Base-by-base conservation (phyloP, 1,140 invertebrate species). In the Lordiphosa clarofinis region DNA sequence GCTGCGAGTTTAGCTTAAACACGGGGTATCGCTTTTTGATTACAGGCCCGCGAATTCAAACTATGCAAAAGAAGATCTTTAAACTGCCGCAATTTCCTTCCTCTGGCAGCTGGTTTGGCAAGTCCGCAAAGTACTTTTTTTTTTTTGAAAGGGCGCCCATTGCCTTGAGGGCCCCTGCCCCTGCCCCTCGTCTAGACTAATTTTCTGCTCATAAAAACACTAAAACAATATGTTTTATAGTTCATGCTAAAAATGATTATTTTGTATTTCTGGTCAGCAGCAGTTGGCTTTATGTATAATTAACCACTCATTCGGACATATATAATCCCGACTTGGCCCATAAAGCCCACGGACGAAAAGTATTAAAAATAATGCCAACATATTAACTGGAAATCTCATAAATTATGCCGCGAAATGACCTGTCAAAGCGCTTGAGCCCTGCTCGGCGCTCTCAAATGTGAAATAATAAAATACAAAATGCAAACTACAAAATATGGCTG, bases 311-410 rank as follows among this genome's bases (percentile, higher is more conserved):
- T 76, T 62, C 50, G 44, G 42, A 47, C 28, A 31, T 31, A 31
- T 28, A 55, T 81, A 79, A 81, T 70, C 74, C 75, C 11, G 56
- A 44, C 69, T 79, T 55, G 24, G 53, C 33, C 7, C 28, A 31
- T 31, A 31, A 31, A 31, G 28, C 28, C 28, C 28, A 31, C 28
- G 28, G 24, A 44, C 36, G 21, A 49, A 44, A 36, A 33, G 54
- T 66, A 74, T 73, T 74, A 81, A 79, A 70, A 73, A 48, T 70
- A 79, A 79, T 79, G 56, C 75, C 65, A 66, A 58, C 70, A 70
- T 81, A 81, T 81, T 81, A 81, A 79, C 76, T 82, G 75, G 75
- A 81, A 81, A 81, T 81, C 52, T 63, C 76, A 43, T 81, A 81
- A 82, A 81, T 81, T 82, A 82, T 59, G 11, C 57, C 56, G 7